Base-by-base conservation (phyloP, 2,113 vertebrate genomes). In the Pardalotus punctatus region DNA sequence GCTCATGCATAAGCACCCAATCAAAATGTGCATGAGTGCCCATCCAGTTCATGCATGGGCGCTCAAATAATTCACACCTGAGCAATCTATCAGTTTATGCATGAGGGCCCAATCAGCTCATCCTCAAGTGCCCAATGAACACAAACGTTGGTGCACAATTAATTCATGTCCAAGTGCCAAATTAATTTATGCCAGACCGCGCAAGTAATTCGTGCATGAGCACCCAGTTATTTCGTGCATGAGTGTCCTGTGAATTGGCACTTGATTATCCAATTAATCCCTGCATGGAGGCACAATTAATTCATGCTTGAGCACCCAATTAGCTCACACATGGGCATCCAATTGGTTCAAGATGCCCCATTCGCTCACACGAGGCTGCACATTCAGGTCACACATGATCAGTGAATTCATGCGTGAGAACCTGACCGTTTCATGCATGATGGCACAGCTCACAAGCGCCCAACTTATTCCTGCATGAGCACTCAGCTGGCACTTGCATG, bases 251-350 rank as follows among this genome's bases (percentile, higher is more conserved):
- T 0, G 0, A 84, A 36, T 12, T 78, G 66, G 36, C 28, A 40
- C 65, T 87, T 84, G 67, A 50, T 86, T 50, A 84, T 47, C 29
- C 60, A 78, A 72, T 85, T 79, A 91, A 40, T 58, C 20, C 58
- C 66, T 87, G 95, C 95, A 94, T 72, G 81, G 66, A 73, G 27
- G 61, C 73, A 90, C 73, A 91, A 84, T 67, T 74, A 81, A 67
- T 79, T 79, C 70, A 57, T 57, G 66, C 70, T 36, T 82, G 65
- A 94, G 74, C 45, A 82, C 43, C 28, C 92, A 87, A n/a, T 43
- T 94, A 94, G 70, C 27, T 93, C 84, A 79, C 73, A 79, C 40
- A 43, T 9, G 65, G 60, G 29, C 38, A 86, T 74, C 56, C 81
- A 71, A 3, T 51, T 45, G 29, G 18, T 50, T 93, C 77, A 70